A percentile compares a stretch with the other conserved stretches of the same genome.
phyloP scores from a whole-genome alignment of 1,140 invertebrate genomes.

The Microplitis mediator region DNA sequence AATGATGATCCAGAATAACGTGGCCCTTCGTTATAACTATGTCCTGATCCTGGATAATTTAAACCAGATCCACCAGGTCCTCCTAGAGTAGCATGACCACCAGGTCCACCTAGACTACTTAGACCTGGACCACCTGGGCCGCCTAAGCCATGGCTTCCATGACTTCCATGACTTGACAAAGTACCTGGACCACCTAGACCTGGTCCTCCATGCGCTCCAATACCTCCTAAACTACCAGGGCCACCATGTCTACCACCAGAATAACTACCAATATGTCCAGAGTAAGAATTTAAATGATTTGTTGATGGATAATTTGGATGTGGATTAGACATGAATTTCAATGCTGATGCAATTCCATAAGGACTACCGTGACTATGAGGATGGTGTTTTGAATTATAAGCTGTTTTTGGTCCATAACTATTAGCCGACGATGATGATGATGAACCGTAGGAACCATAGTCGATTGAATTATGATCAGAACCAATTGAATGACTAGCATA shows the following conservation, averaged over 20 bases:
- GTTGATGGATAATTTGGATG: not conserved
- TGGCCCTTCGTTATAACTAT: not conserved
- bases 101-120: no score
- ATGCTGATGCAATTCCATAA: not conserved
- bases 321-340: not conserved
- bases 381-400: not conserved
- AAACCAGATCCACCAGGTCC: not conserved
- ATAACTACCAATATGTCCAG: not conserved
- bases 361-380: not conserved
- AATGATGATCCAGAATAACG: conserved; percentile 3
- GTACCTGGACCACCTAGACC: no score
- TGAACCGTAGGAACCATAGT: conserved; percentile 7
- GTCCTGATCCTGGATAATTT: not conserved
- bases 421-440: not conserved
- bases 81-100: not conserved
- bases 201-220: no score
- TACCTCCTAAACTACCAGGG: not conserved
- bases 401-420: conserved; percentile 4
- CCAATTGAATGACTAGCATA: not conserved
- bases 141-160: not conserved
- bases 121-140: not conserved
- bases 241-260: not conserved
- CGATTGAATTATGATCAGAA: not conserved
- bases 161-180: not conserved
- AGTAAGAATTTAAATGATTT: not conserved